Conservation (phyloP, 37 sponge, comb jelly and placozoan species). For the Ianthella basta region DNA sequence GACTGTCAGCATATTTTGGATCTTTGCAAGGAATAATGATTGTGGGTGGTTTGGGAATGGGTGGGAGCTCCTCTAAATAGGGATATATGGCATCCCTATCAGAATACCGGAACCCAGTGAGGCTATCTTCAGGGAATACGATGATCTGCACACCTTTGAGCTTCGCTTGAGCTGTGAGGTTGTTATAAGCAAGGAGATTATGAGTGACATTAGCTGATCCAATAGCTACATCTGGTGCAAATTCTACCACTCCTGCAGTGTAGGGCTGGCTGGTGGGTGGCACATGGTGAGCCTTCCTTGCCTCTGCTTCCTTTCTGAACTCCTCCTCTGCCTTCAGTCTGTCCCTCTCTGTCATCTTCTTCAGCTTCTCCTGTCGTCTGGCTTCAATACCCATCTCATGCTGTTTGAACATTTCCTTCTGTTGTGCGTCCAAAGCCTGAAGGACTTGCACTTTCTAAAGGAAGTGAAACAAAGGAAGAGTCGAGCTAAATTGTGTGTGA, state of each 20-base stretch:
- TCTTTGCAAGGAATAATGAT: constrained; percentile 45
- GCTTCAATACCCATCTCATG: constrained; percentile 72
- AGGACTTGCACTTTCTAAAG: constrained; percentile 54
- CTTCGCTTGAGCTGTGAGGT: neutral
- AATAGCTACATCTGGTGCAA: neutral
- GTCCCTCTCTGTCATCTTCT: constrained; percentile 74
- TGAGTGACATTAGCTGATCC: neutral
- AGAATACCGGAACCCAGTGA: constrained; percentile 11
- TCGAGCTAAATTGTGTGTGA: too few species aligned
- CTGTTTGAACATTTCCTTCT: constrained; percentile 64
- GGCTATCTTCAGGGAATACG: constrained; percentile 60
- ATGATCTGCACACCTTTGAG: constrained; percentile 39
- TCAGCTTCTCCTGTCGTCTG: constrained; percentile 60
- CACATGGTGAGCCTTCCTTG: constrained; percentile 17
- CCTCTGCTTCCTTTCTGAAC: constrained; percentile 14
- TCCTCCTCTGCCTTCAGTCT: constrained; percentile 72
- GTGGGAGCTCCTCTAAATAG: constrained; percentile 49
- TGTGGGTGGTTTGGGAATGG: neutral
- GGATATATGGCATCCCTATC: neutral
- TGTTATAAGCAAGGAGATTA: constrained; percentile 24
- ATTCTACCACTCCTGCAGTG: too few species aligned
- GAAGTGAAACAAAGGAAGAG: too few species aligned
- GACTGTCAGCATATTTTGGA: neutral
- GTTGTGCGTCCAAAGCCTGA: constrained; percentile 55
- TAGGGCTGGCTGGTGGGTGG: too few species aligned